These are phyloP conservation scores for Apamea epomidion DNA, from an alignment of 2,888 invertebrate species.

Conservation along the genomic window DNA sequence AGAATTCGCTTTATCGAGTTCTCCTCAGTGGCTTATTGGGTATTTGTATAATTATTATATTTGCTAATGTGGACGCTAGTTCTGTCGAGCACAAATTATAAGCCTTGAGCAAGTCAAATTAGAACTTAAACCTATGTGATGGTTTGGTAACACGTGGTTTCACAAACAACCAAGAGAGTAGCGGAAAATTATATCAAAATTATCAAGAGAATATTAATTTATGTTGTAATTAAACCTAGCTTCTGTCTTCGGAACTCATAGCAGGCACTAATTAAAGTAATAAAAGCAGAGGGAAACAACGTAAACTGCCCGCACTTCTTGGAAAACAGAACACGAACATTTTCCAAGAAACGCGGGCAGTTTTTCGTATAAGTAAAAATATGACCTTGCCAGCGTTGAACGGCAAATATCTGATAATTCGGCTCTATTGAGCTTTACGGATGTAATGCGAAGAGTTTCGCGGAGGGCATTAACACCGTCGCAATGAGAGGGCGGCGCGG, in stretches of 20 bases:
- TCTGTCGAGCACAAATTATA: not conserved
- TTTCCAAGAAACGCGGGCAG: constrained; percentile 10
- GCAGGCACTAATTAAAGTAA: constrained; percentile 19
- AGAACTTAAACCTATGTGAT: not conserved
- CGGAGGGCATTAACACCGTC: constrained; percentile 77
- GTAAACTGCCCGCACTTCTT: not conserved
- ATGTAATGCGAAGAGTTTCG: constrained; percentile 65
- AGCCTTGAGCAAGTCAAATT: not conserved
- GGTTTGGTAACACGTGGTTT: constrained; percentile 10
- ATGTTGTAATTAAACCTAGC: constrained; percentile 9
- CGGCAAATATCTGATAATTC: constrained; percentile 50
- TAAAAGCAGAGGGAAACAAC: constrained; percentile 1
- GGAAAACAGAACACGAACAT: constrained; percentile 14
- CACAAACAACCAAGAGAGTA: not conserved
- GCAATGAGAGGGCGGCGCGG: constrained; percentile 72
- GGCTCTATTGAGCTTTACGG: constrained; percentile 56
- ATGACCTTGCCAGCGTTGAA: constrained; percentile 36
- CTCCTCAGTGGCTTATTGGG: constrained; percentile 26
- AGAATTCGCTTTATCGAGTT: constrained; percentile 37
- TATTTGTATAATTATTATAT: constrained; percentile 18
- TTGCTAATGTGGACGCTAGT: not conserved
- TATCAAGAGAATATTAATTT: constrained; percentile 6
- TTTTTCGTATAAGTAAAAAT: constrained; percentile 36
- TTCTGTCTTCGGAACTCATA: constrained; percentile 12
- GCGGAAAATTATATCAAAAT: not conserved